Evolutionary conservation across 2,888 invertebrate species (phyloP).

Genomic region (Lordiphosa fenestrarum): DNA sequence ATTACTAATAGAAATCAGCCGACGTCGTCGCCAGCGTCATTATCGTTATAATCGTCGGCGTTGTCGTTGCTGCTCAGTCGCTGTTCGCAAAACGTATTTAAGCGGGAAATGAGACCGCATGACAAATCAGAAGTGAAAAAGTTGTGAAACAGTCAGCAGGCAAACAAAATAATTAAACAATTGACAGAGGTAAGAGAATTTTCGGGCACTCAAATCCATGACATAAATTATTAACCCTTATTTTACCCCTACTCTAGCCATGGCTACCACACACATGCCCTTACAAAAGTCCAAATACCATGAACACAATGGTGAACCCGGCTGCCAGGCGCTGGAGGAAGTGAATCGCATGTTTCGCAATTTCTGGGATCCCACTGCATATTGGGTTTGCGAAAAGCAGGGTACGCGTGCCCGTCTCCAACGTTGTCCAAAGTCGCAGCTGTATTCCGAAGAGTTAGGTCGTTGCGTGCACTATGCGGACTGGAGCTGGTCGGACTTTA

Average conservation of each 20-base stretch:
- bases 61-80: not conserved
- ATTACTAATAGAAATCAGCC: slow-evolving; percentile 40
- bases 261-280: slow-evolving; percentile 61
- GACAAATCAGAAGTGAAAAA: slow-evolving; percentile 67
- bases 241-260: slow-evolving; percentile 17
- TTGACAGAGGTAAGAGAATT: slow-evolving; percentile 27
- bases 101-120: slow-evolving; percentile 59
- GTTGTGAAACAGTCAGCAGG: slow-evolving; percentile 49
- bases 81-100: slow-evolving; percentile 52
- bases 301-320: slow-evolving; percentile 74
- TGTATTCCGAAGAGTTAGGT: slow-evolving; percentile 68
- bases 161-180: slow-evolving; percentile 10
- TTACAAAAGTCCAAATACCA: slow-evolving; percentile 60
- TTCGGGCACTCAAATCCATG: slow-evolving; percentile 15
- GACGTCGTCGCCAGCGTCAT: slow-evolving; percentile 8
- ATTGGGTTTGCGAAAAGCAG: slow-evolving; percentile 73
- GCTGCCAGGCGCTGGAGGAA: slow-evolving; percentile 72
- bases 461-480: slow-evolving; percentile 71
- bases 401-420: slow-evolving; percentile 60
- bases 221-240: not conserved
- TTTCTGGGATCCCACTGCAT: slow-evolving; percentile 77
- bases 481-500: slow-evolving; percentile 76
- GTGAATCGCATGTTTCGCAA: slow-evolving; percentile 75
- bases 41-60: not conserved
- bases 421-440: slow-evolving; percentile 64